Evolutionary conservation across 2,113 vertebrate genomes (phyloP).

Genomic region (Mirza zaza): DNA sequence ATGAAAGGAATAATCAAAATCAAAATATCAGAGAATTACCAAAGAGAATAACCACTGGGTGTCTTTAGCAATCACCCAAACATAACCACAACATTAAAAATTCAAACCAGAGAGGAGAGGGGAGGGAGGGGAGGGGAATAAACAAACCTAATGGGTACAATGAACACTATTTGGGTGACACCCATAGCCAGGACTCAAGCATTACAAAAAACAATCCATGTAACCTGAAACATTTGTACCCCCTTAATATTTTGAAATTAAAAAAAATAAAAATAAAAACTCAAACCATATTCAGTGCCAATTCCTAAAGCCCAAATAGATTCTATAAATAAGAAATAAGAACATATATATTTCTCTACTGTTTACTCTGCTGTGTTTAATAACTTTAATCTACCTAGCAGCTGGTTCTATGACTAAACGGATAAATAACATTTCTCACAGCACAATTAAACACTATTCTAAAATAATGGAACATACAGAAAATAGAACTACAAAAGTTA

Average conservation of each 20-base stretch:
- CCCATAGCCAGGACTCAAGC: no score
- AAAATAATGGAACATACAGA: not conserved
- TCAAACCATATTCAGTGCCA: not conserved
- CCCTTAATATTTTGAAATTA: not conserved
- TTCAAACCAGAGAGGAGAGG: no score
- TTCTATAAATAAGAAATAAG: not conserved
- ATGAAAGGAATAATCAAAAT: no score
- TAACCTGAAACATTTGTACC: no score
- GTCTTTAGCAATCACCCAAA: not conserved
- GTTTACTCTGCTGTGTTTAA: not conserved
- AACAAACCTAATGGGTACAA: no score
- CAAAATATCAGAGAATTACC: no score
- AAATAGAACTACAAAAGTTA: not conserved
- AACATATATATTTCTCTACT: not conserved
- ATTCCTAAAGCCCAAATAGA: not conserved
- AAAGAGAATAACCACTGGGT: no score
- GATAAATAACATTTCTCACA: not conserved
- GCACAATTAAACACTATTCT: not conserved
- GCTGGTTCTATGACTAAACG: not conserved
- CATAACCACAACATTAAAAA: not conserved
- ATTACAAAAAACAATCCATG: no score
- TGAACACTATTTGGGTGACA: no score
- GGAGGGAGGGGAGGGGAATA: no score
- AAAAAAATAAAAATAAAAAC: not conserved
- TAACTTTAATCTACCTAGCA: not conserved